Base-by-base conservation (phyloP, 2,797 vertebrate species). In the Tenualosa ilisha region DNA sequence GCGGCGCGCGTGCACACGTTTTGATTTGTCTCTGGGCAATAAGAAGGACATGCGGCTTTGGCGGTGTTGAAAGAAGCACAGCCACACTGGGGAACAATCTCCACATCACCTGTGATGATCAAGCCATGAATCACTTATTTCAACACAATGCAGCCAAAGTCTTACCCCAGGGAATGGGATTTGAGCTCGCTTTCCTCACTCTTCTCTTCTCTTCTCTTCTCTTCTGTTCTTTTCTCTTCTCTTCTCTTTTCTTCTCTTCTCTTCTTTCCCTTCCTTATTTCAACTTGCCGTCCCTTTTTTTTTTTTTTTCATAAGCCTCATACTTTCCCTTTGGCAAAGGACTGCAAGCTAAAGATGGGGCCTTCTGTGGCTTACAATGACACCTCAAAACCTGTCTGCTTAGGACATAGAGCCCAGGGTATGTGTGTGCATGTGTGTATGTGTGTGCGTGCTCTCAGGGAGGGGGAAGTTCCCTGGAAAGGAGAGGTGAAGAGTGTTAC, bases 41-140 rank as follows among this genome's bases (percentile, higher is more conserved):
- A 7, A 63, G 59, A 63, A n/a, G n/a, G 59, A 63, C 59, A 24
- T 63, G 59, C 59, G 6, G 59, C 59, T 63, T 63, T 24, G n/a
- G 22, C 56, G 4, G 59, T 53, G 63, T 31, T 63, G 59, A 24
- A 87, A 82, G 24, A 51, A 63, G 46, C 84, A 43, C 65, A 31
- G 22, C 37, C 49, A 17, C 49, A 56, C 46, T 91, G 91, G 93
- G 91, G 92, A 91, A 88, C 84, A 86, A 86, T 85, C 65, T 81
- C 50, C 81, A 83, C 84, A 85, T 87, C 91, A 94, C 92, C 93
- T 94, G 93, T 89, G 91, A 93, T 93, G 92, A 93, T 94, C 93
- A 94, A 92, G 91, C 92, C 91, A 91, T 94, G 93, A 94, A 94
- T 95, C 92, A 93, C 92, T 93, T 94, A 93, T 93, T 94, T 92